These are phyloP conservation scores for Staurois parvus DNA, from an alignment of 2,797 vertebrate species.

Conservation along the genomic window DNA sequence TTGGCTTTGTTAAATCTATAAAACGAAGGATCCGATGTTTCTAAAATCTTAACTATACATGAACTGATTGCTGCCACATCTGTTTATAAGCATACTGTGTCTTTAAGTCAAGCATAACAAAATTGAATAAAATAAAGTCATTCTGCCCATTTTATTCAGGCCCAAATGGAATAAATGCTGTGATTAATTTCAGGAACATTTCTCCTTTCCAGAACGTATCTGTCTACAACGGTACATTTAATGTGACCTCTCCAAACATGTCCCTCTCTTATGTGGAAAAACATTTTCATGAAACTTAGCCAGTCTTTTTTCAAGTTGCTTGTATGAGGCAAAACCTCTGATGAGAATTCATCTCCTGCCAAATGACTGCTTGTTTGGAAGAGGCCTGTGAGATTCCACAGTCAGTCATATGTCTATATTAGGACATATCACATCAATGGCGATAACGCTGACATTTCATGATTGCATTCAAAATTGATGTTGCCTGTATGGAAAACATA, in stretches of 20 bases:
- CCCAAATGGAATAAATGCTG: background rate
- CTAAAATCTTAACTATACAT: no score
- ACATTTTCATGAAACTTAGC: slow-evolving; percentile 42
- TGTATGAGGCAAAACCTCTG: slow-evolving; percentile 48
- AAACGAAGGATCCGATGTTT: no score
- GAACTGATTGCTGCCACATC: no score
- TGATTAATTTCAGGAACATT: slow-evolving; percentile 32
- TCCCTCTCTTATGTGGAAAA: slow-evolving; percentile 38
- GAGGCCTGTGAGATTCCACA: slow-evolving; percentile 51
- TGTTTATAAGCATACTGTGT: background rate
- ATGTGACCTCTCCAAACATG: slow-evolving; percentile 35
- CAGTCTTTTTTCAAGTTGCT: slow-evolving; percentile 33
- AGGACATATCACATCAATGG: slow-evolving; percentile 54
- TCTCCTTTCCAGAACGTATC: slow-evolving; percentile 26
- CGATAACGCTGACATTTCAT: slow-evolving; percentile 20
- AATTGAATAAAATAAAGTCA: no score
- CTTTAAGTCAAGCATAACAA: background rate
- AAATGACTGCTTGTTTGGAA: slow-evolving; percentile 56
- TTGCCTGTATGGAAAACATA: background rate
- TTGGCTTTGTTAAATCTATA: no score
- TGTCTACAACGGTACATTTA: slow-evolving; percentile 11
- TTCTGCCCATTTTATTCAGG: background rate
- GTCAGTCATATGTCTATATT: slow-evolving; percentile 56
- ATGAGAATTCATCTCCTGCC: slow-evolving; percentile 54
- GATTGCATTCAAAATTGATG: background rate